Percentiles rank a stretch among this genome's conserved stretches.
phyloP scores from a whole-genome alignment of 2,888 invertebrate species.

The Boloria euphrosyne region DNA sequence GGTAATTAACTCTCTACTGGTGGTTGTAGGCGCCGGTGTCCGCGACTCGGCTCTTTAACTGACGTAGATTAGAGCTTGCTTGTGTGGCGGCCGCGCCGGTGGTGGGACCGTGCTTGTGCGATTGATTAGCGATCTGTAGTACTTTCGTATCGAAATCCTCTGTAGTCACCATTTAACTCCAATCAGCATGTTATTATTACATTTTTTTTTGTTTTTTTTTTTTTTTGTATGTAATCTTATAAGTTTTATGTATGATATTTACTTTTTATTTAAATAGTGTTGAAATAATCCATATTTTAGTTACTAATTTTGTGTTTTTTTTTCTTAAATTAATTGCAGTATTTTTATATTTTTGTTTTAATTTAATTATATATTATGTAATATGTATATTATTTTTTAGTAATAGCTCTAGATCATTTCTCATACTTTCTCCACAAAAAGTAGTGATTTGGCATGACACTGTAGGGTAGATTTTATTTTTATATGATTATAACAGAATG shows the following conservation, averaged over 20 bases:
- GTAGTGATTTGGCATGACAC: constrained; percentile 14
- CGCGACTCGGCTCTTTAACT: constrained; percentile 46
- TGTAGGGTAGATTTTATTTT: neutral
- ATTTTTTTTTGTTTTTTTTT: constrained; percentile 10
- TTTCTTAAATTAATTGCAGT: neutral
- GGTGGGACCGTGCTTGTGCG: constrained; percentile 53
- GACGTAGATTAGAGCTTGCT: constrained; percentile 73
- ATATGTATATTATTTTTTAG: neutral
- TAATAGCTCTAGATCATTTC: neutral
- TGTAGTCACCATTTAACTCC: constrained; percentile 16
- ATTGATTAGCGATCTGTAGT: constrained; percentile 18
- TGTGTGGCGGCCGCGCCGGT: constrained; percentile 60
- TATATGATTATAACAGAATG: no score
- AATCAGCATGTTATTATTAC: constrained; percentile 37
- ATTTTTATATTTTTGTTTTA: neutral
- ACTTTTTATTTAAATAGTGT: constrained; percentile 4
- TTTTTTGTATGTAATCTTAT: constrained; percentile 18
- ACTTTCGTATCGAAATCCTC: constrained; percentile 24
- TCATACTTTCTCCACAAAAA: constrained; percentile 3
- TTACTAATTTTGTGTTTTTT: constrained; percentile 18
- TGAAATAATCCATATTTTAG: constrained; percentile 9
- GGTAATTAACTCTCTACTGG: constrained; percentile 82
- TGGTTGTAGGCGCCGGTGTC: constrained; percentile 63
- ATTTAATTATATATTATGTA: neutral
- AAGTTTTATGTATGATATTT: constrained; percentile 7